A percentile compares a stretch with the other conserved stretches of the same genome.
Evolutionary conservation across 1,140 invertebrate species (phyloP).

Genomic region (Bombus difficillimus): DNA sequence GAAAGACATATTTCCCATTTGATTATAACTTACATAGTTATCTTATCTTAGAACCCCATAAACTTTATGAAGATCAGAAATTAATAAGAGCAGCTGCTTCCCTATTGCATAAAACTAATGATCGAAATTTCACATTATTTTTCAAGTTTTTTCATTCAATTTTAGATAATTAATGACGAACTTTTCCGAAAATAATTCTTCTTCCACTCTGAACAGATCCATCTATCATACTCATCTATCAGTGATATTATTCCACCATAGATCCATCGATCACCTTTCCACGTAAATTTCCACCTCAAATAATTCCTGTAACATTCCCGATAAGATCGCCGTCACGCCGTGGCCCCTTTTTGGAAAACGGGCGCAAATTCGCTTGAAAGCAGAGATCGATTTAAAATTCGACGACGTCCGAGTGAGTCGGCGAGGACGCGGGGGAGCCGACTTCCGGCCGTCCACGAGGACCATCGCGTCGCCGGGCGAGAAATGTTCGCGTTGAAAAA

Average conservation of each 20-base stretch:
- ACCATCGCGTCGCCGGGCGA: background rate
- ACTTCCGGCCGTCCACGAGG: slow-evolving; percentile 23
- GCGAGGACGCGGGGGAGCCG: background rate
- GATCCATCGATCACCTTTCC: background rate
- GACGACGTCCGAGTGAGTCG: background rate
- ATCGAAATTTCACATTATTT: too few relatives aligned
- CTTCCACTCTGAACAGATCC: background rate
- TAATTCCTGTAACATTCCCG: too few relatives aligned
- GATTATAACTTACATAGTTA: background rate
- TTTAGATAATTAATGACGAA: background rate
- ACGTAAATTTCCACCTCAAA: background rate
- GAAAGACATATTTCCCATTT: background rate
- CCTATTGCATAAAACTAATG: too few relatives aligned
- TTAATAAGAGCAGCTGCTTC: too few relatives aligned
- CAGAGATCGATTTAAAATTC: background rate
- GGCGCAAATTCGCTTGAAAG: background rate
- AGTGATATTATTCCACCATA: background rate
- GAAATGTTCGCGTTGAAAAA: slow-evolving; percentile 36
- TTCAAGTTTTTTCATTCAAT: background rate
- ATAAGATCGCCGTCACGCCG: background rate
- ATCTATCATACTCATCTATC: background rate
- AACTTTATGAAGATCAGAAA: too few relatives aligned
- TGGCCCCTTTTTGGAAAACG: background rate
- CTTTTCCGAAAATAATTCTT: background rate
- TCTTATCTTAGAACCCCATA: too few relatives aligned